Conservation (phyloP, 1,140 invertebrate genomes). For the Vanessa atalanta region DNA sequence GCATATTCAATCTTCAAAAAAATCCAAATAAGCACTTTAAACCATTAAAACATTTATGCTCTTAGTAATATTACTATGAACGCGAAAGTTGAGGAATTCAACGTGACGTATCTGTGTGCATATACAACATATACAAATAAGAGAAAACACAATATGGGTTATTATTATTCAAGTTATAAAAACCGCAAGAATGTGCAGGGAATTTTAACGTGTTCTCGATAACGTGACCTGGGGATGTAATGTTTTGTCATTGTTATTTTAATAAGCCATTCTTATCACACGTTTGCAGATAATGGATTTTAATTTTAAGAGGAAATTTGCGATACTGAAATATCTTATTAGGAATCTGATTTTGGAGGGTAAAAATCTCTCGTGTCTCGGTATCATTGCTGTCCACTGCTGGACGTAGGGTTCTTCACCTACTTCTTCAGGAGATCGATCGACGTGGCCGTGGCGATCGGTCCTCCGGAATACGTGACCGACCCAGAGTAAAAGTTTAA, state of each 20-base stretch:
- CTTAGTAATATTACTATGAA: too few relatives aligned
- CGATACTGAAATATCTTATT: background rate
- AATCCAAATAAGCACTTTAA: too few relatives aligned
- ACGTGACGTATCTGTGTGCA: background rate
- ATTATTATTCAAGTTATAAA: slow-evolving; percentile 6
- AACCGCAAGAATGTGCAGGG: background rate
- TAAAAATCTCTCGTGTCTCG: too few relatives aligned
- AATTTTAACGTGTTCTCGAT: slow-evolving; percentile 15
- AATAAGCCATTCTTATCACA: slow-evolving; percentile 27
- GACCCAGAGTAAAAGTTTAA: too few relatives aligned
- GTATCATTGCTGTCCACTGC: too few relatives aligned
- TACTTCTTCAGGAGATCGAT: too few relatives aligned
- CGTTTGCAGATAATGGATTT: slow-evolving; percentile 1
- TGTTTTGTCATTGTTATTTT: slow-evolving; percentile 12
- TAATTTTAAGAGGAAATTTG: slow-evolving; percentile 15
- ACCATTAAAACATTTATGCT: too few relatives aligned
- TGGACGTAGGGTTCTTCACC: too few relatives aligned
- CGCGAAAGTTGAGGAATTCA: background rate
- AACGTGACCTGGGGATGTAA: slow-evolving; percentile 23
- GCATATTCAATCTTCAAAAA: too few relatives aligned
- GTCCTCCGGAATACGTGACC: too few relatives aligned
- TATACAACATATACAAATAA: background rate
- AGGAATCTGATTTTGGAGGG: too few relatives aligned
- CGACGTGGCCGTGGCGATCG: too few relatives aligned
- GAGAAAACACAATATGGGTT: slow-evolving; percentile 3